Evolutionary conservation across 2,888 invertebrate genomes (phyloP), one percentile per base, ranked within the genome.

Genomic region (Busseola fusca): DNA sequence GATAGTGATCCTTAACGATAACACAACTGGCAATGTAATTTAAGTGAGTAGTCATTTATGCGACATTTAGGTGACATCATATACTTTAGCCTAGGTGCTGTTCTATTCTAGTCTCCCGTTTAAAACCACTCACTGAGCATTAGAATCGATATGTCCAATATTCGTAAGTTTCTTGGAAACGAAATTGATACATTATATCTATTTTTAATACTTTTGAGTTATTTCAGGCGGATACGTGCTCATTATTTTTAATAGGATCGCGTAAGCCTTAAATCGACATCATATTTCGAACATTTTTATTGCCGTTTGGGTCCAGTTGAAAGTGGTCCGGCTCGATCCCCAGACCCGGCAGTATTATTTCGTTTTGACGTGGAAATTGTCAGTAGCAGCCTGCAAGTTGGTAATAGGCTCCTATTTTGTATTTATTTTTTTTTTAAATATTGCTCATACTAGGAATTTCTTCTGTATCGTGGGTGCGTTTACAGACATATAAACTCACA

Each of bases 191-290:
- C 18, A 45, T 34, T 34, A 5, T 48, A 40, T 64, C 16, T 62
- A 14, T 65, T 27, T 73, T 50, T 64, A 25, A 54, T 56, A 30
- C 50, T 37, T 45, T 74, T 59, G 58, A 45, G 54, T 69, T 63
- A 65, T 62, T 54, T 7, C 25, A 54, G 54, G 14, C 21, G 54
- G 54, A 59, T 10, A 56, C 18, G 50, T 52, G 71, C 72, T 78
- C 74, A 27, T 77, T 73, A 68, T 68, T 78, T 76, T 67, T 72
- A 66, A 77, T 71, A 64, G 30, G 37, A 54, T 18, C 59, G 14
- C 12, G 48, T 50, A 25, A 30, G n/a, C 21, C 25, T 30, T 25
- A 64, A 56, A 72, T 52, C 18, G 40, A 56, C 40, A 37, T 78
- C 42, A 56, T 62, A 57, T 63, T 63, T 16, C 42, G 6, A 40